Base-by-base conservation (phyloP, 2,888 invertebrate species). In the Phrixothrix hirtus region DNA sequence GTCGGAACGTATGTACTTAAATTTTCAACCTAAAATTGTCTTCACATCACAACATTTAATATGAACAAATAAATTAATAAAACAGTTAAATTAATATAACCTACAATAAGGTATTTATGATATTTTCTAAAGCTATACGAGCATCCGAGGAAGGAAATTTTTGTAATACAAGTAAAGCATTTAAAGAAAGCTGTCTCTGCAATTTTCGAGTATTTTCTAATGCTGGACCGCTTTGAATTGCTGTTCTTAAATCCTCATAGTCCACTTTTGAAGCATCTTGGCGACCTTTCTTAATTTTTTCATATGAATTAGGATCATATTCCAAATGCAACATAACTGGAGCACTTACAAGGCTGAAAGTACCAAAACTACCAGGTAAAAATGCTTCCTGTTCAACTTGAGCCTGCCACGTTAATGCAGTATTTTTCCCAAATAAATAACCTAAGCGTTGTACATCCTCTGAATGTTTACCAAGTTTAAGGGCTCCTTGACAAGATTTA, bases 371-470 rank as follows among this genome's bases (percentile, higher is more conserved):
- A 32, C 63, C 66, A 11, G 62, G 62, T 7, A 66, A 55, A 58
- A 91, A 92, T 1, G 88, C 85, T 67, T 89, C 88, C 12, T 89
- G 78, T 70, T 92, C 92, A 36, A 82, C 67, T 61, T 80, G 81
- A 9, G 83, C 83, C 77, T 95, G 95, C 89, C 93, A 92, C 0
- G 94, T 93, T 13, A 93, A 78, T 0, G 93, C 93, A 42, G 95
- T 78, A 77, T 94, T 92, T 70, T 91, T 89, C 5, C 95, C 95
- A 79, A 95, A 95, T 13, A 88, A 81, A 73, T 89, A 92, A 0
- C 92, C 95, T 73, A 88, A 81, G 30, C 86, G 82, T 73, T 95
- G 93, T 57, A 90, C 74, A 12, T 84, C 81, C n/a, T 84, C 79
- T 9, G 82, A 80, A 70, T 92, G 93, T 1, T 89, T 89, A 2